phyloP scores from a whole-genome alignment of 2,797 vertebrate genomes.

The Hybognathus amarus region DNA sequence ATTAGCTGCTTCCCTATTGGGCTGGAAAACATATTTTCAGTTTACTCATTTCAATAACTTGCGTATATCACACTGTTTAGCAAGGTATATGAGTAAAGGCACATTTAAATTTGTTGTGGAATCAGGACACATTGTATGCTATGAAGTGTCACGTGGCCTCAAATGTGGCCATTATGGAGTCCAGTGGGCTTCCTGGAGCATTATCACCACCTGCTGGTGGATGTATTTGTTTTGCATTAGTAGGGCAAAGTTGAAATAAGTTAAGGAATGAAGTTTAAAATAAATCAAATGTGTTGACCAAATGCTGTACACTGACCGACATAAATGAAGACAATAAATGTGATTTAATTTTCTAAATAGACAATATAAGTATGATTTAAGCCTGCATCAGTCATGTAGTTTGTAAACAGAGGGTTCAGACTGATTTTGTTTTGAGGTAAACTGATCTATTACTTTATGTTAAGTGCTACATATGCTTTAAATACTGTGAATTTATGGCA shows the following conservation, averaged over 20 bases:
- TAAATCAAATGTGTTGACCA: not conserved
- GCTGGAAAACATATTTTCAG: not conserved
- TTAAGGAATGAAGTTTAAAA: not conserved
- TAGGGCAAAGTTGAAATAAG: not conserved
- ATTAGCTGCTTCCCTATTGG: not conserved
- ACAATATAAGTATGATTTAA: conserved; percentile 16
- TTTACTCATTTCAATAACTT: not conserved
- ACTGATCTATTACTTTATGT: conserved; percentile 1
- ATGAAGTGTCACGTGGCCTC: not conserved
- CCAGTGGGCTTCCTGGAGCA: not conserved
- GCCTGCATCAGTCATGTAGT: not conserved
- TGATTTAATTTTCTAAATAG: not conserved
- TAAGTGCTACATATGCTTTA: not conserved
- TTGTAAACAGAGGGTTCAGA: conserved; percentile 12
- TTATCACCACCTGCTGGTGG: conserved; percentile 13
- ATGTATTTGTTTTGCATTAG: not conserved
- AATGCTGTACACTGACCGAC: not conserved
- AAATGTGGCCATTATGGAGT: not conserved
- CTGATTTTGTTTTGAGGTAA: not conserved
- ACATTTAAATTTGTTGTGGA: not conserved
- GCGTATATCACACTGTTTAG: not conserved
- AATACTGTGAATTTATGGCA: not conserved
- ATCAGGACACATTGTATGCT: not conserved
- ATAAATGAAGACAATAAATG: conserved; percentile 2
- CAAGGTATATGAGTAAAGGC: not conserved